These are phyloP conservation scores for Halcyon leucocephala DNA, from an alignment of 2,797 vertebrate species.

Conservation along the genomic window DNA sequence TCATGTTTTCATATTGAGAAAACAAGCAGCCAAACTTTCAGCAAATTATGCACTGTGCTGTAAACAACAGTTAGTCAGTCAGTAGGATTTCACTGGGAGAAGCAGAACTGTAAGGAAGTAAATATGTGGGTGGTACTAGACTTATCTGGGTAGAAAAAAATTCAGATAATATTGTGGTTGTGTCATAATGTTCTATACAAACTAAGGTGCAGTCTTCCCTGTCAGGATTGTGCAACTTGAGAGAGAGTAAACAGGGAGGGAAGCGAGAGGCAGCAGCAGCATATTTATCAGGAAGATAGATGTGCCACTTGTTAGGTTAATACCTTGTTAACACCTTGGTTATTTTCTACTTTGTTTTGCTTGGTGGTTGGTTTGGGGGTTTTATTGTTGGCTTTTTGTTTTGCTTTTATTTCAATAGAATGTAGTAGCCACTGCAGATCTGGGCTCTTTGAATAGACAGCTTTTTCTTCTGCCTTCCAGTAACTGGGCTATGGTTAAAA, in stretches of 20 bases:
- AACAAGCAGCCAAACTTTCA: neutral
- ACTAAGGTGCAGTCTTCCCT: slow-evolving; percentile 11
- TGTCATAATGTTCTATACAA: neutral
- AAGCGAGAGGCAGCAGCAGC: neutral
- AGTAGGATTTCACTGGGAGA: neutral
- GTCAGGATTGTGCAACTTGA: neutral
- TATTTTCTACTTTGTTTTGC: neutral
- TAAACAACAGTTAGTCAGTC: neutral
- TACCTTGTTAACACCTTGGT: neutral
- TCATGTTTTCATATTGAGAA: neutral
- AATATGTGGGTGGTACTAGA: slow-evolving; percentile 8
- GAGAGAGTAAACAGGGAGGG: slow-evolving; percentile 12
- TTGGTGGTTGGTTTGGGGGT: neutral
- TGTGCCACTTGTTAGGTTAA: neutral
- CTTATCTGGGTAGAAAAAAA: neutral
- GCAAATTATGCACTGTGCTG: neutral
- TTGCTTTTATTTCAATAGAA: neutral
- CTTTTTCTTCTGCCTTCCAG: neutral
- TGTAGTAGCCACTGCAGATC: neutral
- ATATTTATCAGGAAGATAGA: neutral
- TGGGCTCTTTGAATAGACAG: neutral
- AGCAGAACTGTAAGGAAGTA: neutral
- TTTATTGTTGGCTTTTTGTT: neutral
- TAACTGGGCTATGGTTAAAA: neutral
- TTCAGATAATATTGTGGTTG: slow-evolving; percentile 2